Evolutionary conservation across 2,888 invertebrate species (phyloP).

Genomic region (Amblyjoppa proteus): DNA sequence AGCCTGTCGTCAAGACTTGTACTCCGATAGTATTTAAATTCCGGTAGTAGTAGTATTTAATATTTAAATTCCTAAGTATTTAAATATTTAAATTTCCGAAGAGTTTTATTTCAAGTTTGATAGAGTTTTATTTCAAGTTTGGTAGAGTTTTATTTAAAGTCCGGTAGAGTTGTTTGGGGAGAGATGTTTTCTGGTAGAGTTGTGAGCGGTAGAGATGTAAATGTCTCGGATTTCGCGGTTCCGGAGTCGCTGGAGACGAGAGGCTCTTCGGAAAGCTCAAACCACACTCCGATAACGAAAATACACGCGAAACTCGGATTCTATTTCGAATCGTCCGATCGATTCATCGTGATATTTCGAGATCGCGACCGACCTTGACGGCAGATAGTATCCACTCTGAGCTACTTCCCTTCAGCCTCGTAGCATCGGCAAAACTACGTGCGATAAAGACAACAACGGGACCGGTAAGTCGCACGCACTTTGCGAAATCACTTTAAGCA

Average conservation of each 20-base stretch:
- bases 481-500: constrained; percentile 30
- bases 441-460: constrained; percentile 1
- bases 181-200: too few species aligned
- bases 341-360: constrained; percentile 77
- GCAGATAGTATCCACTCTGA: constrained; percentile 66
- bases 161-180: too few species aligned
- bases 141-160: too few species aligned
- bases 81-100: too few species aligned
- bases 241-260: not conserved
- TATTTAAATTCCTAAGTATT: too few species aligned
- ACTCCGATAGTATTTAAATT: too few species aligned
- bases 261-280: not conserved
- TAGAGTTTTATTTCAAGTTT: too few species aligned
- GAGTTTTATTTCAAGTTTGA: too few species aligned
- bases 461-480: constrained; percentile 24
- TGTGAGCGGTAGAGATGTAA: too few species aligned
- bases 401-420: constrained; percentile 29
- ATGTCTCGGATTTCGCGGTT: not conserved
- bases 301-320: constrained; percentile 73
- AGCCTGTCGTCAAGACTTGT: too few species aligned
- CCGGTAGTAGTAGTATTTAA: too few species aligned
- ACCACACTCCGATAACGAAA: constrained; percentile 70
- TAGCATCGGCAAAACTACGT: not conserved
- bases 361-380: constrained; percentile 74
- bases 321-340: constrained; percentile 77